phyloP scores from a whole-genome alignment of 2,797 vertebrate genomes.

The Xenops minutus region DNA sequence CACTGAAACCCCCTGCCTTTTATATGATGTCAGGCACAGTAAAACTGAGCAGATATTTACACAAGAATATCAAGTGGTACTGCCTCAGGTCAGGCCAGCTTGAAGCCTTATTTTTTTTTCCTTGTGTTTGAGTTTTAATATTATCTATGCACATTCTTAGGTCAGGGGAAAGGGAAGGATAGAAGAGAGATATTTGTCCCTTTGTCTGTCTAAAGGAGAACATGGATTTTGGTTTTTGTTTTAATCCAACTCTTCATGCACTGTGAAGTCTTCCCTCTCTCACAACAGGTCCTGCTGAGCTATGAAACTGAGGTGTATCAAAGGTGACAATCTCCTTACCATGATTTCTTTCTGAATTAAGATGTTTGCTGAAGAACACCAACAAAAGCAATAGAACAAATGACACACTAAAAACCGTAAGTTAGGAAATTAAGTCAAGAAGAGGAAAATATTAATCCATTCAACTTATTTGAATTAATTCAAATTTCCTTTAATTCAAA shows the following conservation, averaged over 20 bases:
- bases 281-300: background rate
- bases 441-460: background rate
- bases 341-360: background rate
- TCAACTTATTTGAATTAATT: background rate
- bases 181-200: background rate
- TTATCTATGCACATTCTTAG: background rate
- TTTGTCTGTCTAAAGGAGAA: background rate
- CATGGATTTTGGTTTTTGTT: background rate
- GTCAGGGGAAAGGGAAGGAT: background rate
- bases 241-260: background rate
- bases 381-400: background rate
- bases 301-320: background rate
- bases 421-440: background rate
- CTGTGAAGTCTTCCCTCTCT: background rate
- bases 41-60: background rate
- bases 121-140: background rate
- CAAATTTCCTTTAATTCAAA: background rate
- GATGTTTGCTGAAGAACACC: background rate
- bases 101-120: background rate
- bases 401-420: rapidly evolving
- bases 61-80: background rate
- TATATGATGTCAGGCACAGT: background rate
- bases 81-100: background rate
- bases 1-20: background rate
- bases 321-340: background rate